Conservation (phyloP, 2,113 vertebrate genomes). For the Phoxinus phoxinus region DNA sequence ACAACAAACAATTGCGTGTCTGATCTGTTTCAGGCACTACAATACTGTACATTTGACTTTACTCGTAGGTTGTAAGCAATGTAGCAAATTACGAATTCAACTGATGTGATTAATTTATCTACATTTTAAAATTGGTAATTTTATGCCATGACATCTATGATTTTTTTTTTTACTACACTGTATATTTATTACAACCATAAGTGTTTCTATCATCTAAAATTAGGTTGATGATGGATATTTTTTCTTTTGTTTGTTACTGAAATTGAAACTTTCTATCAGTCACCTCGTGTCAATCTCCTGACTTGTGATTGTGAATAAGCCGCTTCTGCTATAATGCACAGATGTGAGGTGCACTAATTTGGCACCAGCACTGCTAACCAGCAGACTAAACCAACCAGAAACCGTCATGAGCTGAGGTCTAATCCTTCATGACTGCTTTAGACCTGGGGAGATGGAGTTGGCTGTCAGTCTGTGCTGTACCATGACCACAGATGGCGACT, state of each 20-base stretch:
- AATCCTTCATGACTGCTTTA: slow-evolving; percentile 48
- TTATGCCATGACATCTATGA: background rate
- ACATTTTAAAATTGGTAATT: background rate
- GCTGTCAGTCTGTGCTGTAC: slow-evolving; percentile 25
- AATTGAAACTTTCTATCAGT: background rate
- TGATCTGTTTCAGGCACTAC: too few species aligned
- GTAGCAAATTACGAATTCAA: background rate
- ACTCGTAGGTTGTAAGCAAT: background rate
- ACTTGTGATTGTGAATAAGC: background rate
- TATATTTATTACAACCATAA: too few species aligned
- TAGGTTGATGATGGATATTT: background rate
- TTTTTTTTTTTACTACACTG: too few species aligned
- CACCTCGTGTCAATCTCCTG: background rate
- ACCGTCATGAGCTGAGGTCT: background rate
- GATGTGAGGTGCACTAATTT: slow-evolving; percentile 29
- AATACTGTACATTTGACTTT: background rate
- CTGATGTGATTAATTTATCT: background rate
- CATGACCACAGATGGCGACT: slow-evolving; percentile 34
- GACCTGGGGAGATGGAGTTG: slow-evolving; percentile 14
- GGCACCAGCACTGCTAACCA: slow-evolving; percentile 28
- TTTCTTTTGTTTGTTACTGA: background rate
- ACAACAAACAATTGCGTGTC: too few species aligned
- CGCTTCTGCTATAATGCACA: slow-evolving; percentile 2
- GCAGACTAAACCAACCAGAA: slow-evolving; percentile 29
- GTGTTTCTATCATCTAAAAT: background rate